phyloP scores from a whole-genome alignment of 2,113 vertebrate species.

The Ginglymostoma cirratum region DNA sequence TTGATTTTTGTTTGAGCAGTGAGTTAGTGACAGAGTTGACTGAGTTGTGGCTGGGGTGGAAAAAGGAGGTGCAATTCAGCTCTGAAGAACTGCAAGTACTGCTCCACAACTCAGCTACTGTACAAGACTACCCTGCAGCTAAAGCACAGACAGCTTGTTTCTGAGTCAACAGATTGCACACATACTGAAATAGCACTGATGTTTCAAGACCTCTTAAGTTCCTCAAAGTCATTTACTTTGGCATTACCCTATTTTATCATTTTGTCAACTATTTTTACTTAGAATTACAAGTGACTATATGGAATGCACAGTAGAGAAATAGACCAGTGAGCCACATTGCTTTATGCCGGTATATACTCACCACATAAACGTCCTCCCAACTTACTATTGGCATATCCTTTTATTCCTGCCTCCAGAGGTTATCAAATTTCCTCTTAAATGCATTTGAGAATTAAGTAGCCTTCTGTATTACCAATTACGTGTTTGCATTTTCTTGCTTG shows the following conservation, averaged over 20 bases:
- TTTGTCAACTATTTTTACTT: not conserved
- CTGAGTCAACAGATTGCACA: not conserved
- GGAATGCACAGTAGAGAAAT: not conserved
- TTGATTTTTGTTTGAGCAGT: not conserved
- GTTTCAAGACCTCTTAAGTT: not conserved
- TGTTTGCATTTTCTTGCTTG: not conserved
- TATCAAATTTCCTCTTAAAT: not conserved
- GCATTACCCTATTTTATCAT: not conserved
- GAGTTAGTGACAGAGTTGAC: not conserved
- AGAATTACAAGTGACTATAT: not conserved
- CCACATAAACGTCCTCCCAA: not conserved
- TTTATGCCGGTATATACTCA: too few species aligned
- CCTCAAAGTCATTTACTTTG: not conserved
- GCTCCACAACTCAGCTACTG: not conserved
- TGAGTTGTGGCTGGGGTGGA: not conserved
- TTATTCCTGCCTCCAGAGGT: not conserved
- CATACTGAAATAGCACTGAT: not conserved
- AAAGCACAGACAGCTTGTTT: not conserved
- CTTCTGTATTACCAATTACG: not conserved
- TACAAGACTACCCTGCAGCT: not conserved
- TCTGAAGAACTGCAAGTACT: not conserved
- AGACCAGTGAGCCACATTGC: not conserved
- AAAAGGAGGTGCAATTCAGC: not conserved
- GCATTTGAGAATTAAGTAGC: not conserved
- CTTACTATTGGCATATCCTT: not conserved